Evolutionary conservation across 2,113 vertebrate genomes (phyloP).

Genomic region (Penelope pileata): DNA sequence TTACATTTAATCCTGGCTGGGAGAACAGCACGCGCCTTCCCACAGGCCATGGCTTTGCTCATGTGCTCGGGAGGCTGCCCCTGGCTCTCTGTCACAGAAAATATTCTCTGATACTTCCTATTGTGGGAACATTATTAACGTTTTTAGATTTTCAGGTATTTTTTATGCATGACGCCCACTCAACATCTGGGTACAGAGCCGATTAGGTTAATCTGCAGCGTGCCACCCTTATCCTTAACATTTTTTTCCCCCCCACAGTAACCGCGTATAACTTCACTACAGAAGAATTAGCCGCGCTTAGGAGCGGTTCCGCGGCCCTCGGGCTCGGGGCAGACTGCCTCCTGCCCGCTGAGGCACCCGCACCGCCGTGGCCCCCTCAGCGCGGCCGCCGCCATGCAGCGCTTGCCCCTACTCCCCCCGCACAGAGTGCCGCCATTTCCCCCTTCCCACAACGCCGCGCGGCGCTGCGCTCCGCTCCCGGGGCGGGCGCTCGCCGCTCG

Average conservation of each 20-base stretch:
- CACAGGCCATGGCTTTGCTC: not conserved
- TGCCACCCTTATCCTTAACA: not conserved
- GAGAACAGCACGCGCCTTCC: not conserved
- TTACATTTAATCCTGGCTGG: not conserved
- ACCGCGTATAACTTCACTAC: not conserved
- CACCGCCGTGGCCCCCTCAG: too few relatives aligned
- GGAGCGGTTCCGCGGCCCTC: accelerated
- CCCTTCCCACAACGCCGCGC: not conserved
- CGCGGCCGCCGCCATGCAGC: accelerated
- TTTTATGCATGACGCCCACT: not conserved
- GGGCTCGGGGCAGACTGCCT: too few relatives aligned
- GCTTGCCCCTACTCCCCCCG: accelerated
- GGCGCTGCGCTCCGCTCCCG: not conserved
- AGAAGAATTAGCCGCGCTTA: accelerated
- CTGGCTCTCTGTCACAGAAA: not conserved
- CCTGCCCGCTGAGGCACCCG: too few relatives aligned
- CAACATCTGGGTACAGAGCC: not conserved
- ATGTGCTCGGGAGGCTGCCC: not conserved
- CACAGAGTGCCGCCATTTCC: accelerated
- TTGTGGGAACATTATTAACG: not conserved
- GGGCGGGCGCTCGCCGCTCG: not conserved
- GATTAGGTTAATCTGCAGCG: not conserved
- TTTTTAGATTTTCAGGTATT: not conserved
- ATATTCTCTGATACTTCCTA: not conserved
- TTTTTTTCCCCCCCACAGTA: not conserved